Base-by-base conservation (phyloP, 2,888 invertebrate genomes). In the Cosmia trapezina region DNA sequence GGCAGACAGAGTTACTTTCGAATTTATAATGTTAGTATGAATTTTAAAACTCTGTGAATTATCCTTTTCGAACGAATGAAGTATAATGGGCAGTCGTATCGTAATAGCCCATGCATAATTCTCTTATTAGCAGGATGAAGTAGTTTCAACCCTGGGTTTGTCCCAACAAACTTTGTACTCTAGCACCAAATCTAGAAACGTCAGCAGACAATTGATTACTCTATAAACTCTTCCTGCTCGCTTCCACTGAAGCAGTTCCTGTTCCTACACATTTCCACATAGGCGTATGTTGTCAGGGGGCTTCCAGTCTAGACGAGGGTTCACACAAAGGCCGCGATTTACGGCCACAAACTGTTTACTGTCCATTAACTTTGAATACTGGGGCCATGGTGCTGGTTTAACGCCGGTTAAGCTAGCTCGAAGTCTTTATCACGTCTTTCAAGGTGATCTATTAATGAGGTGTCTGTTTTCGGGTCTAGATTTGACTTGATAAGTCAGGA, bases 291-390 rank as follows among this genome's bases (percentile, higher is more conserved):
- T 14, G 33, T 68, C 56, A 37, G 57, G 66, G 85, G 76, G 73
- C 62, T 60, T 59, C 22, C 47, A 56, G 86, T 87, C 86, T 86
- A 86, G 86, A 86, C 86, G 78, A 62, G 86, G 87, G 82, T 73
- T 72, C 70, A 54, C 59, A 83, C 80, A 85, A 87, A 66, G 57
- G 54, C 72, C 33, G 0, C 57, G 79, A 80, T 80, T 85, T 76
- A 76, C 69, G 47, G 56, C 71, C 75, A 65, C 79, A 73, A 77
- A 78, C 71, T 80, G 76, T 87, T 87, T 78, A 76, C 76, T 74
- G 73, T 66, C 75, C 80, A 85, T 85, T 85, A 79, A 74, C 59
- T 82, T 53, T 66, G 67, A 71, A 80, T 65, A 80, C 56, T 59
- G 68, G 19, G 53, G 37, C 65, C 11, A 72, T 64, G 63, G 51